Conservation (phyloP, 2,113 vertebrate species). For the Clarias batrachus region DNA sequence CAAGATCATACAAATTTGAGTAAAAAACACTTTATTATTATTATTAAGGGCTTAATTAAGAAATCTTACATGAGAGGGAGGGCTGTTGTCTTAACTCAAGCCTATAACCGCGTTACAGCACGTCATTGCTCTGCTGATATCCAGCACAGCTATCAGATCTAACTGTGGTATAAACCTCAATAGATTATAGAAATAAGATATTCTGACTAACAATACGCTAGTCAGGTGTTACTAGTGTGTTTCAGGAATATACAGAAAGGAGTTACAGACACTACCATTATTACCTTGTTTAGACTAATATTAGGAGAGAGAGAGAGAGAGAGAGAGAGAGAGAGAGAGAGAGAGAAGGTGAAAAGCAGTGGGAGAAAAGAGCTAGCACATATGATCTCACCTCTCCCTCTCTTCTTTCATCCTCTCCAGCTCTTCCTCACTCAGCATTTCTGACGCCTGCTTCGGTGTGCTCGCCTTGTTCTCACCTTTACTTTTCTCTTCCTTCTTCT, state of each 20-base stretch:
- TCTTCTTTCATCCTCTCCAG: slow-evolving; percentile 82
- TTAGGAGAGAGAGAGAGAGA: not conserved
- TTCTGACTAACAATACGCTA: not conserved
- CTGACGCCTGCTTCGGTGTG: slow-evolving; percentile 69
- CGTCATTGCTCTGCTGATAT: no score
- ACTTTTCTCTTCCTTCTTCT: slow-evolving; percentile 89
- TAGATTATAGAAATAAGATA: not conserved
- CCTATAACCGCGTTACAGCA: no score
- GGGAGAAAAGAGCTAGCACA: not conserved
- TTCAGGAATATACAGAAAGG: not conserved
- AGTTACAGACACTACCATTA: not conserved
- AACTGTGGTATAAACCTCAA: no score
- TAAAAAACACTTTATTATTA: not conserved
- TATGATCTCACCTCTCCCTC: slow-evolving; percentile 61
- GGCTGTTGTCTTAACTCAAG: no score
- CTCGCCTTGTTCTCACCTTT: slow-evolving; percentile 78
- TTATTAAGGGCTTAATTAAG: not conserved
- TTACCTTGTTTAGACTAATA: not conserved
- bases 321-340: not conserved
- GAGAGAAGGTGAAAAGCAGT: not conserved
- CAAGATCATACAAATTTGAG: not conserved
- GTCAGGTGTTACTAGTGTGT: not conserved
- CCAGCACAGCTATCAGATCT: no score
- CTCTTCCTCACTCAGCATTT: slow-evolving; percentile 80
- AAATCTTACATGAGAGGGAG: no score